These are phyloP conservation scores for Trypoxylus dichotomus DNA, from an alignment of 1,140 invertebrate species.

Conservation along the genomic window DNA sequence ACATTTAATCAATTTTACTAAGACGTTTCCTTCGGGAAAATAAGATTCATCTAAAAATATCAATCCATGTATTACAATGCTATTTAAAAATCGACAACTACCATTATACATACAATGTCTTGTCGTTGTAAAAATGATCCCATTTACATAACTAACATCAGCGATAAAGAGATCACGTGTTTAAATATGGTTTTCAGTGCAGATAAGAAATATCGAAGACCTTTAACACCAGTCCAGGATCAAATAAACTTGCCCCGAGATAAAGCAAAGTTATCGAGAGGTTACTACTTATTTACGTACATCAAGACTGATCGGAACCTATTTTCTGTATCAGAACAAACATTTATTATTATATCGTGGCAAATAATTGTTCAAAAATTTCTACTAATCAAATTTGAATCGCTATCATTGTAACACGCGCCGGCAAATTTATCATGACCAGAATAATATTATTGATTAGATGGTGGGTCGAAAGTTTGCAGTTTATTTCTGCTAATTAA, in stretches of 20 bases:
- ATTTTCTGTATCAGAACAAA: constrained; percentile 20
- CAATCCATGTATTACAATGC: no score
- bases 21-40: no score
- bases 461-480: no score
- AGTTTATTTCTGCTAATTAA: no score
- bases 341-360: background rate
- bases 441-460: no score
- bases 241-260: constrained; percentile 18
- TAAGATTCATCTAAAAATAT: no score
- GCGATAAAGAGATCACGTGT: constrained; percentile 13
- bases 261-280: constrained; percentile 1
- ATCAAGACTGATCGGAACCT: background rate
- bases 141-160: constrained; percentile 20
- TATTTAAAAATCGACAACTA: background rate
- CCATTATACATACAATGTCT: background rate
- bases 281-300: constrained; percentile 14
- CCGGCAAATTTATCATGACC: background rate
- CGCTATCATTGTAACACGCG: background rate
- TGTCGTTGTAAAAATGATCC: constrained; percentile 5
- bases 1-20: no score
- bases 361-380: background rate
- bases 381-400: background rate
- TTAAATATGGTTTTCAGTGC: constrained; percentile 10
- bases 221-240: constrained; percentile 18
- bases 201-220: constrained; percentile 15